A percentile compares a stretch with the other conserved stretches of the same genome.
phyloP scores from a whole-genome alignment of 2,113 vertebrate genomes.

The Marmota monax region DNA sequence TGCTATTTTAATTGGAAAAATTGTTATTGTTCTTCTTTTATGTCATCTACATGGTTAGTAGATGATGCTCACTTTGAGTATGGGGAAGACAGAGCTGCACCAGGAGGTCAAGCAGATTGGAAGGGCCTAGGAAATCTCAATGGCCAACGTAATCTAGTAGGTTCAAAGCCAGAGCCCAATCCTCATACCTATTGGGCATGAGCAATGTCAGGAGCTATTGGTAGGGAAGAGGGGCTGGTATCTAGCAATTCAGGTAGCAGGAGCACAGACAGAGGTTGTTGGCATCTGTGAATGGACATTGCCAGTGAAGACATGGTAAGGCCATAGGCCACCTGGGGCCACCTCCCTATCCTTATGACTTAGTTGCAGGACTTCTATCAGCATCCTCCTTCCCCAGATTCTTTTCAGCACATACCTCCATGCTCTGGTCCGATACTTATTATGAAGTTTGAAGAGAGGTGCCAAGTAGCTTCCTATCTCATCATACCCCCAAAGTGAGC shows the following conservation, averaged over 20 bases:
- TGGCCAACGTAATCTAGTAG: background rate
- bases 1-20: background rate
- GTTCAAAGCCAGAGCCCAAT: background rate
- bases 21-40: background rate
- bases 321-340: background rate
- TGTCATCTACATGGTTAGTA: background rate
- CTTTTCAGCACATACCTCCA: background rate
- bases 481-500: background rate
- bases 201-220: background rate
- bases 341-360: background rate
- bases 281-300: background rate
- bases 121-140: background rate
- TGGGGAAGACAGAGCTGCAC: background rate
- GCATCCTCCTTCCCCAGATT: background rate
- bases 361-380: background rate
- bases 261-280: background rate
- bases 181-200: background rate
- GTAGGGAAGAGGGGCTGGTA: background rate
- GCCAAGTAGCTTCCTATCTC: background rate
- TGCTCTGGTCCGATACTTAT: background rate
- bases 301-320: background rate
- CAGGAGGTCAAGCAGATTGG: background rate
- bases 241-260: background rate
- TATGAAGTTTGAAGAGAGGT: background rate
- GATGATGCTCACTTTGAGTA: background rate